Conservation (phyloP, 2,888 invertebrate genomes). For the Rugalucina vietnamica region DNA sequence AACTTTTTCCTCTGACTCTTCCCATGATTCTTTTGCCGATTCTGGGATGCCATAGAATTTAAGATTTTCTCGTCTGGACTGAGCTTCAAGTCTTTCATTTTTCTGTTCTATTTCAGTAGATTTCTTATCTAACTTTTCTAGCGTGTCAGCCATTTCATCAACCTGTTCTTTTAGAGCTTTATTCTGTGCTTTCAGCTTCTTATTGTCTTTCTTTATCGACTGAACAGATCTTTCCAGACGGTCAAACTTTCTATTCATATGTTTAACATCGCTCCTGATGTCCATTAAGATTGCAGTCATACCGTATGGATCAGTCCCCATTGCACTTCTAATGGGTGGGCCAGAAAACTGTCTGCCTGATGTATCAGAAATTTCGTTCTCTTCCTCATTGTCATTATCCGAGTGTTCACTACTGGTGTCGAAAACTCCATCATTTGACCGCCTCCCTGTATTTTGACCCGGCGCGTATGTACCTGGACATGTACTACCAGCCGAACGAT, state of each 20-base stretch:
- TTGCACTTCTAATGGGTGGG: neutral
- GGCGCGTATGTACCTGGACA: too few species aligned
- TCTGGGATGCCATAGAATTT: too few species aligned
- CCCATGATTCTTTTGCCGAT: too few species aligned
- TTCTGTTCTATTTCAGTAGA: neutral
- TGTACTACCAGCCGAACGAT: neutral
- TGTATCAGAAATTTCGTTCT: neutral
- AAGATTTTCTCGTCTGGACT: too few species aligned
- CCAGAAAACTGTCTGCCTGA: neutral
- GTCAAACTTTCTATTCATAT: neutral
- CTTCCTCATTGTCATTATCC: neutral
- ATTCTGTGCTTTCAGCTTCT: too few species aligned
- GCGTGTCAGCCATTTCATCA: neutral
- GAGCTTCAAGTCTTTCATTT: neutral
- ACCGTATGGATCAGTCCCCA: neutral
- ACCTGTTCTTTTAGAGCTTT: too few species aligned
- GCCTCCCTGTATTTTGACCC: too few species aligned
- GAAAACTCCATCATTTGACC: neutral
- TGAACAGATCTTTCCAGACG: neutral
- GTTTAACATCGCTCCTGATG: neutral
- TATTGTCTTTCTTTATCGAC: neutral
- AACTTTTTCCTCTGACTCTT: neutral
- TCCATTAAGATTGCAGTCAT: neutral
- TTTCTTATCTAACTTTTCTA: neutral
- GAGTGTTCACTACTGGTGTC: neutral